phyloP scores from a whole-genome alignment of 2,113 vertebrate species.

The Brachionichthys hirsutus region DNA sequence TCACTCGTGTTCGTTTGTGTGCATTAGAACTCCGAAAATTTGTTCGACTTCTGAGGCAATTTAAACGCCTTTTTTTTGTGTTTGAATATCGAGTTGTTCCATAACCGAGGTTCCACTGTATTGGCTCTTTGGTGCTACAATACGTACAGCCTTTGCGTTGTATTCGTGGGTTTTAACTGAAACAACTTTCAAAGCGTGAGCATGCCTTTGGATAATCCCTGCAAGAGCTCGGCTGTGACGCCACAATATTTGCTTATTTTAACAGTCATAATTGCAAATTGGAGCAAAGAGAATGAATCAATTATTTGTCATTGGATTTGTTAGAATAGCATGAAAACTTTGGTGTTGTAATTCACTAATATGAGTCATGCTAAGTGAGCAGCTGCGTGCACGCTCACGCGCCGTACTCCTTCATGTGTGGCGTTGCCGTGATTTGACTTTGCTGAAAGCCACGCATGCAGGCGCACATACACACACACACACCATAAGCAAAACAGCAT shows the following conservation, averaged over 20 bases:
- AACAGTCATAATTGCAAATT: slow-evolving; percentile 70
- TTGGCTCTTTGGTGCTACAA: no score
- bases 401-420: slow-evolving; percentile 15
- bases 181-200: slow-evolving; percentile 60
- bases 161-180: slow-evolving; percentile 49
- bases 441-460: slow-evolving; percentile 35
- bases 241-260: slow-evolving; percentile 63
- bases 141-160: no score
- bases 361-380: slow-evolving; percentile 39
- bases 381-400: slow-evolving; percentile 24
- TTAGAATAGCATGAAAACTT: slow-evolving; percentile 50
- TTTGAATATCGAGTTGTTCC: no score
- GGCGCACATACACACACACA: neutral
- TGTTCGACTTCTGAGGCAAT: no score
- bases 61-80: no score
- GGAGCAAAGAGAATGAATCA: slow-evolving; percentile 68
- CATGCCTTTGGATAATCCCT: slow-evolving; percentile 63
- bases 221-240: slow-evolving; percentile 49
- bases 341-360: slow-evolving; percentile 39
- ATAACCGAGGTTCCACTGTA: no score
- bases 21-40: no score
- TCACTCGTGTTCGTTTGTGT: no score
- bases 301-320: slow-evolving; percentile 66
- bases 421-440: slow-evolving; percentile 25
- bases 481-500: slow-evolving; percentile 17